Base-by-base conservation (phyloP, 2,797 vertebrate species). In the Triplophysa bombifrons region DNA sequence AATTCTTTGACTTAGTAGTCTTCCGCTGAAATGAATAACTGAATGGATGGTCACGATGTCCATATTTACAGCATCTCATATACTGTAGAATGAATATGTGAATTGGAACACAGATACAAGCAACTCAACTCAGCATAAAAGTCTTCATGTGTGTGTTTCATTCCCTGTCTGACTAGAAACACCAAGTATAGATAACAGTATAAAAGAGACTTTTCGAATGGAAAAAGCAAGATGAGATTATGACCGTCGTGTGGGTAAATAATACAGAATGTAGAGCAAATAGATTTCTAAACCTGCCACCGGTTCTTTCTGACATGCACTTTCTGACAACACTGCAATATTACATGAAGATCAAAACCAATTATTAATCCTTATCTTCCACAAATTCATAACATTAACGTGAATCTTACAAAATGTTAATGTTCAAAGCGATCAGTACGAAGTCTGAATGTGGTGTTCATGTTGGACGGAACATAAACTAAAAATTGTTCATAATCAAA, bases 271-370 rank as follows among this genome's bases (percentile, higher is more conserved):
- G 22, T 68, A 17, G 60, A 22, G 8, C 41, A 69, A 60, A 50
- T 48, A 19, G 19, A 38, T 65, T 69, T 76, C 53, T 56, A 25
- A 27, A 68, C 74, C 65, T 60, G 75, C 65, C 75, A 60, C 14
- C n/a, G 16, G 14, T 77, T 4, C 41, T 60, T 60, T 51, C 12
- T 20, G 16, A 17, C n/a, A 48, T 69, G 65, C 75, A 77, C 65
- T 77, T 76, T 68, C 25, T 48, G 17, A 65, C 30, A 60, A 60
- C 22, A 25, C 22, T 25, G 56, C 60, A 64, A 65, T 41, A 65
- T 41, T n/a, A 38, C 1, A 16, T 6, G 12, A 41, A 65, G 19
- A 56, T 44, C 25, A 56, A 66, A 65, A 30, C 16, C 51, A 41
- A 34, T 65, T 65, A 65, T n/a, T 12, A 4, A 38, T 65, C 17